phyloP scores from a whole-genome alignment of 2,797 vertebrate genomes.

The Eleutherodactylus coqui region DNA sequence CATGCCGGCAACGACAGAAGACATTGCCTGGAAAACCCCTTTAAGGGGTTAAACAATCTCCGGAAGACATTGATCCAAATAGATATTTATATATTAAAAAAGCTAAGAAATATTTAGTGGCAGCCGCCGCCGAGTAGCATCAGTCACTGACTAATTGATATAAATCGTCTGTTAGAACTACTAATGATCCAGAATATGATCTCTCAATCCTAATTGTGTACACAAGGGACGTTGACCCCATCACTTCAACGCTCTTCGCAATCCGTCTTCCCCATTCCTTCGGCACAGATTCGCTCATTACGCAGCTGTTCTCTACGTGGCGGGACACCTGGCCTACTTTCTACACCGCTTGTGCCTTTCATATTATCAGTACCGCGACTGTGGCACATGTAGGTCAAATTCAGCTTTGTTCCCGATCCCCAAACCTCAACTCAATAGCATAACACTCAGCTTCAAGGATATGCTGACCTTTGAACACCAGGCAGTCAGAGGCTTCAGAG shows the following conservation, averaged over 20 bases:
- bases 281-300: not conserved
- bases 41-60: too few species aligned
- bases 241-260: not conserved
- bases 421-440: not conserved
- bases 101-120: not conserved
- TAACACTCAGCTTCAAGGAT: not conserved
- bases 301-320: not conserved
- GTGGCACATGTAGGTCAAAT: not conserved
- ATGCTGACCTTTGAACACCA: not conserved
- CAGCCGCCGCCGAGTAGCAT: not conserved
- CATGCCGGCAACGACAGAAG: too few species aligned
- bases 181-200: slow-evolving; percentile 22
- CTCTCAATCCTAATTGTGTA: slow-evolving; percentile 31
- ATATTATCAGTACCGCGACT: not conserved
- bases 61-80: too few species aligned
- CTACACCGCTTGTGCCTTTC: not conserved
- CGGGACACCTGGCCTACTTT: slow-evolving; percentile 4
- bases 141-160: slow-evolving; percentile 24
- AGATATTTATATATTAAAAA: not conserved
- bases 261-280: not conserved
- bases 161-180: slow-evolving; percentile 20
- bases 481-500: not conserved
- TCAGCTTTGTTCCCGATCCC: not conserved
- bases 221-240: not conserved
- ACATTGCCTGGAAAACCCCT: too few species aligned